Evolutionary conservation across 2,888 invertebrate species (phyloP).

Genomic region (Philereme vetulata): DNA sequence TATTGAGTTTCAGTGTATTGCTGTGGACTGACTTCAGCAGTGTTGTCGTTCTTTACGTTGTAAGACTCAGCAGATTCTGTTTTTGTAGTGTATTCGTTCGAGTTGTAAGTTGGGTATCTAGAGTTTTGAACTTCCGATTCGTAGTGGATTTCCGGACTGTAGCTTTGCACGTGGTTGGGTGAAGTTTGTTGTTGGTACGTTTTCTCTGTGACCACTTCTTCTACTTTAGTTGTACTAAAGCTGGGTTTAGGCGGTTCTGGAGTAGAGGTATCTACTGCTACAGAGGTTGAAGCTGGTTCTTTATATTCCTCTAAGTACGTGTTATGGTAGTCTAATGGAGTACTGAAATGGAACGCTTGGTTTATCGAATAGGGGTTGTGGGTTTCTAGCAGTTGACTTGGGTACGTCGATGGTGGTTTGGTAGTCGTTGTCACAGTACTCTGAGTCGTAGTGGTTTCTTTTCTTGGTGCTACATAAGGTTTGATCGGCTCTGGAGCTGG

Average conservation of each 20-base stretch:
- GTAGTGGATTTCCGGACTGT: conserved; percentile 72
- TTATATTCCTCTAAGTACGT: conserved; percentile 71
- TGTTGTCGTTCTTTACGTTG: conserved; percentile 37
- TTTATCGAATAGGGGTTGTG: conserved; percentile 80
- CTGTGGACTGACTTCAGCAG: conserved; percentile 35
- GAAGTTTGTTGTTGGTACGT: conserved; percentile 58
- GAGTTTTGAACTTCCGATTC: conserved; percentile 61
- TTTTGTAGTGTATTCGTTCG: conserved; percentile 58
- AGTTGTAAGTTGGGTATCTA: conserved; percentile 60
- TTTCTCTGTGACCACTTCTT: conserved; percentile 57
- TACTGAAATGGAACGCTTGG: conserved; percentile 78
- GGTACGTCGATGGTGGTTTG: conserved; percentile 65
- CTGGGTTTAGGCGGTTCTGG: conserved; percentile 43
- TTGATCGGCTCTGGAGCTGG: conserved; percentile 45
- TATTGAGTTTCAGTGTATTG: conserved; percentile 52
- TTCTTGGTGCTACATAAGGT: conserved; percentile 50
- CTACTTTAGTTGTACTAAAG: conserved; percentile 45
- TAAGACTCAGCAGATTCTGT: conserved; percentile 48
- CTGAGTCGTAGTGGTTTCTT: conserved; percentile 58
- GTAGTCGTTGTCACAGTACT: conserved; percentile 56
- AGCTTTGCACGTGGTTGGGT: conserved; percentile 65
- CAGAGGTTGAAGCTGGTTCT: conserved; percentile 57
- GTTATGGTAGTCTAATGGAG: conserved; percentile 70
- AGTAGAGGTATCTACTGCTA: conserved; percentile 44
- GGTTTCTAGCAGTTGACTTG: conserved; percentile 72